Evolutionary conservation across 2,113 vertebrate species (phyloP), one percentile per base, ranked within the genome.

Genomic region (Astatotilapia flaviijosephi): DNA sequence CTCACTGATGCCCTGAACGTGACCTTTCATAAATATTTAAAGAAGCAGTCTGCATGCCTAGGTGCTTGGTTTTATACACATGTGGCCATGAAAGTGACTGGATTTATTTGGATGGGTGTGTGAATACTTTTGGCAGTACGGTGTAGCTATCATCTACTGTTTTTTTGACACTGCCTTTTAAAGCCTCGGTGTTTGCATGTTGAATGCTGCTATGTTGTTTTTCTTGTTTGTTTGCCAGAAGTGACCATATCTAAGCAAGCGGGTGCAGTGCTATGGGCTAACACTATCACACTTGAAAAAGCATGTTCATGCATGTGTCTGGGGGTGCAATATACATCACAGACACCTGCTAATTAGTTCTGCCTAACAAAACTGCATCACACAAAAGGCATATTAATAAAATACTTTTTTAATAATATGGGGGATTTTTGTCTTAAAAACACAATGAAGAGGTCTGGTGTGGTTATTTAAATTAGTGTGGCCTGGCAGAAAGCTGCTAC

Each of bases 221-320:
- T 65, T 65, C 4, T 35, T 65, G 56, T 33, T 60, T 60, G 55
- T 60, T 33, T 37, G 62, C n/a, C 35, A 68, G 62, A 21, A 42
- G 6, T 70, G 35, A 70, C n/a, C 11, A 70, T 40, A 40, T 13
- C 1, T 68, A 37, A 37, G 0, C 10, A 68, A 70, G 35, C 0
- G 35, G 62, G 12, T 42, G 12, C 33, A 37, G 33, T 40, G 65
- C 37, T 70, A 42, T 70, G 7, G 5, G 65, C 37, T 70, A 42
- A 68, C 35, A 68, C 35, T 40, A 68, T 12, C 19, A 37, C 10
- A 40, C 35, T 73, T 73, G 35, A 62, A 19, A 60, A 62, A 33
- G 28, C 58, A 35, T 19, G 58, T 62, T 33, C 0, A 3, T 62
- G 28, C 58, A 62, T 62, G 9, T 62, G 60, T 1, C 0, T 65